Percentiles rank a stretch among this genome's conserved stretches.
Evolutionary conservation across 2,113 vertebrate species (phyloP).

Genomic region (Struthidea cinerea): DNA sequence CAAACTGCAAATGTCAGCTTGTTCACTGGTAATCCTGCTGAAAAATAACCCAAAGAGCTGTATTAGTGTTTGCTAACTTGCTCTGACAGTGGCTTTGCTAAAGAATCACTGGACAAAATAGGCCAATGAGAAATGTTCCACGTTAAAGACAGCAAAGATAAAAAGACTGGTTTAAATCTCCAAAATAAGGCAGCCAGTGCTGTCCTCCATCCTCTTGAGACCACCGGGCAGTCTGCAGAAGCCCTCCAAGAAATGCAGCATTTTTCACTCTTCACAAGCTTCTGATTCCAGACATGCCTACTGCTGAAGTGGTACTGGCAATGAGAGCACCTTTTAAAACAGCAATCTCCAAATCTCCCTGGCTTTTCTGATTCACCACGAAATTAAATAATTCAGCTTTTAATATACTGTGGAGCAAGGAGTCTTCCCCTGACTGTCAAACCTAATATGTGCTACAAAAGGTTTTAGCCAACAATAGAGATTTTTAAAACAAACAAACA

Average conservation of each 20-base stretch:
- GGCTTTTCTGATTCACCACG: not conserved
- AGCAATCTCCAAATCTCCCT: not conserved
- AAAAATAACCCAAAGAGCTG: not conserved
- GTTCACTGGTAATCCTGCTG: conserved; percentile 11
- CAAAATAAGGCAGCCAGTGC: not conserved
- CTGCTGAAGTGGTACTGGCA: not conserved
- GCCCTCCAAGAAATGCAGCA: not conserved
- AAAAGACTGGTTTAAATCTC: not conserved
- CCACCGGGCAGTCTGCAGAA: not conserved
- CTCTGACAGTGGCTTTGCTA: conserved; percentile 18
- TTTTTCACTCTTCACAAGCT: not conserved
- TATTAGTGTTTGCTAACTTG: not conserved
- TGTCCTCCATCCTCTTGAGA: not conserved
- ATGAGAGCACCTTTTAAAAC: not conserved
- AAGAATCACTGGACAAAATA: not conserved
- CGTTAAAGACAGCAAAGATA: not conserved
- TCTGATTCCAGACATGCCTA: not conserved
- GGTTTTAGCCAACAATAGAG: not conserved
- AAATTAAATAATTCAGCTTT: not conserved
- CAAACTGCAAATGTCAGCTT: conserved; percentile 34
- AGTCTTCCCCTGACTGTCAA: not conserved
- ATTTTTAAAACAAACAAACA: not conserved
- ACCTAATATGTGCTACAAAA: not conserved
- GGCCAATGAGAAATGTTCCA: not conserved
- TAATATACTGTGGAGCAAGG: not conserved